Percentiles rank a stretch among this genome's conserved stretches.
Evolutionary conservation across 2,888 invertebrate species (phyloP).

Genomic region (Netelia melanura): DNA sequence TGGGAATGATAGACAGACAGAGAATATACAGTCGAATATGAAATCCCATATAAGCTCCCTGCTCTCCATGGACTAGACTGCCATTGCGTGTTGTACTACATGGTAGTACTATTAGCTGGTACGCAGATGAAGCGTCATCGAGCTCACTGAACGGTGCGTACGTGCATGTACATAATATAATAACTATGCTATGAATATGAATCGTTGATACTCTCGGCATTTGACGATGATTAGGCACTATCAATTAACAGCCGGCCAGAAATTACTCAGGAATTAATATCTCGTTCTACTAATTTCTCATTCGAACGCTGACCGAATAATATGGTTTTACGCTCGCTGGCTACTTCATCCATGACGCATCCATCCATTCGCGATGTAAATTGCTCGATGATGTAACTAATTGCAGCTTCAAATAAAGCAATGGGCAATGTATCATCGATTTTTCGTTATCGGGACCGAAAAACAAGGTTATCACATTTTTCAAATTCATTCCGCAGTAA

Average conservation of each 20-base stretch:
- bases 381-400: not conserved
- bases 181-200: conserved; percentile 38
- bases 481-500: not conserved
- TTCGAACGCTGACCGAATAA: conserved; percentile 9
- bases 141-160: conserved; percentile 59
- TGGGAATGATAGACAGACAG: not conserved
- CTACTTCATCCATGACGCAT: conserved; percentile 2
- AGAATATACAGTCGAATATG: conserved; percentile 37
- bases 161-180: not conserved
- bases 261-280: conserved; percentile 73
- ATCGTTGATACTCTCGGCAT: conserved; percentile 59
- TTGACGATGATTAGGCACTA: conserved; percentile 77
- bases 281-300: conserved; percentile 53
- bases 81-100: conserved; percentile 1
- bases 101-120: conserved; percentile 22
- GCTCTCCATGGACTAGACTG: conserved; percentile 24
- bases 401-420: not conserved
- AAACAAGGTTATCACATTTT: not conserved
- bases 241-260: conserved; percentile 73
- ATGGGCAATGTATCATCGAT: not conserved
- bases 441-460: not conserved
- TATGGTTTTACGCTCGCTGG: conserved; percentile 9
- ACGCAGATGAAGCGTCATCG: conserved; percentile 69
- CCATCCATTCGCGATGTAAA: not conserved
- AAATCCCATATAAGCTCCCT: conserved; percentile 18